These are phyloP conservation scores for Periparus ater DNA, from an alignment of 2,797 vertebrate genomes.

Conservation along the genomic window DNA sequence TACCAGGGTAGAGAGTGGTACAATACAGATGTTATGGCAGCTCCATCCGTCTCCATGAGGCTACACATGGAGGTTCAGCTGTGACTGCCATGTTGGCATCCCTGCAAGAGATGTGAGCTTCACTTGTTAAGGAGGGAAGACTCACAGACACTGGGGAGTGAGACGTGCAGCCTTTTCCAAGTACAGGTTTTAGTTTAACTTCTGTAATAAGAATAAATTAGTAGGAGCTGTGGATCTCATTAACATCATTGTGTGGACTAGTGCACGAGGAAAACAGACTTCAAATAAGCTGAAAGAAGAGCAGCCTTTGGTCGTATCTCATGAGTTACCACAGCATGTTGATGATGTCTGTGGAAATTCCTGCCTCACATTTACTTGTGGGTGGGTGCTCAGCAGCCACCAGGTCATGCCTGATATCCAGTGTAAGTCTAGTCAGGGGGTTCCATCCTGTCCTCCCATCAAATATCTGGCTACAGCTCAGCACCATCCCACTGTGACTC, in stretches of 20 bases:
- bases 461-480: neutral
- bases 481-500: accelerated
- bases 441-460: neutral
- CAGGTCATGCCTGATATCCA: accelerated
- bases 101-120: neutral
- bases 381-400: neutral
- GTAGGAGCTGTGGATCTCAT: neutral
- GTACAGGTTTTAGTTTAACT: neutral
- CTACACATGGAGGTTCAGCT: neutral
- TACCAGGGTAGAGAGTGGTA: neutral
- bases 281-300: neutral
- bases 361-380: neutral
- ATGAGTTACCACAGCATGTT: neutral
- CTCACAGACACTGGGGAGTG: neutral
- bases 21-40: neutral
- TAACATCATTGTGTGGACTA: neutral
- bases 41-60: neutral
- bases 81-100: neutral
- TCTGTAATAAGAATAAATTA: neutral
- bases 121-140: neutral
- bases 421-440: neutral
- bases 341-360: neutral
- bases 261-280: neutral
- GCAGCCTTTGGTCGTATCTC: neutral
- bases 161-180: neutral